Evolutionary conservation across 2,888 invertebrate species (phyloP), one percentile per base, ranked within the genome.

Genomic region (Pherbina coryleti): DNA sequence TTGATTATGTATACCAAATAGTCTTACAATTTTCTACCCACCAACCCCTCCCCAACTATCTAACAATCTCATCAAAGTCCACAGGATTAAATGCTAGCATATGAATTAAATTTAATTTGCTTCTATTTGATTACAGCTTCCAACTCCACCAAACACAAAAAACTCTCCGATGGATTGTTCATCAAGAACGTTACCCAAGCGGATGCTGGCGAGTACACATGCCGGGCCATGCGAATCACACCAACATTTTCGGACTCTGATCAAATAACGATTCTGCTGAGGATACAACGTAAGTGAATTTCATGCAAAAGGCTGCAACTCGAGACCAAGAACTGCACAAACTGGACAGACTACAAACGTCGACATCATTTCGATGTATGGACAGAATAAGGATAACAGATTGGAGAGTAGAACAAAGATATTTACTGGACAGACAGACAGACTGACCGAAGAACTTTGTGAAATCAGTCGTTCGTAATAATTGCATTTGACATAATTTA

Each of bases 121-220:
- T 74, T 57, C 77, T 67, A 75, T 81, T 76, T 77, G 66, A 80
- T 82, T 83, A 22, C 82, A 90, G 89, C 85, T 78, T 83, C 85
- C 75, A 89, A 87, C 82, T 83, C 89, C 22, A 80, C 86, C 53
- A 91, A 91, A 84, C 91, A 90, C 84, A 86, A 87, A 78, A 88
- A 89, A 79, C 87, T 91, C 67, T 91, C 90, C 28, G 91, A 92
- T 83, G 92, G 92, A 53, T 88, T 93, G 28, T 88, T 90, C 79
- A 92, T 93, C 83, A 90, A 88, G 83, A 91, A 91, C 82, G 91
- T 92, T n/a, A 90, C 90, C 28, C 89, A 91, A 81, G 88, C 89
- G 53, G 92, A 92, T 86, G 91, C 90, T 80, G 92, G 92, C 74
- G 91, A 91, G 82, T 93, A 92, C 84, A 90, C 90, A 69, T 93